Conservation (phyloP, 2,113 vertebrate genomes). For the Triplophysa siluroides region DNA sequence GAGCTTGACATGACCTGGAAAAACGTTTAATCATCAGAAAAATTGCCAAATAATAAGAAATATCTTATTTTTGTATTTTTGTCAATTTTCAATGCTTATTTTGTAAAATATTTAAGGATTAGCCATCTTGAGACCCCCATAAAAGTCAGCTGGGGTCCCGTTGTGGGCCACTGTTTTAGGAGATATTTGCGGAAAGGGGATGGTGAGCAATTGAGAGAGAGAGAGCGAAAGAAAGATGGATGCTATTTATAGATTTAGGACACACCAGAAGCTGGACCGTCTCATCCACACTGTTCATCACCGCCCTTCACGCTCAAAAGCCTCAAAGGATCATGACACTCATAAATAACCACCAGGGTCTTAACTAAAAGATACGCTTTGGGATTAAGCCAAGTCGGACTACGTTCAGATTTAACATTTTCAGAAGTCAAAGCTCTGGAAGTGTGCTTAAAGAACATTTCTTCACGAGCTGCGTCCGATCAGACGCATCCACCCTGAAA, state of each 20-base stretch:
- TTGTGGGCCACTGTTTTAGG: no score
- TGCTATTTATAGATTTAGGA: slow-evolving; percentile 20
- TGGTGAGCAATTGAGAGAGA: not conserved
- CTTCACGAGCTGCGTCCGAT: slow-evolving; percentile 10
- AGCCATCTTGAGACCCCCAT: no score
- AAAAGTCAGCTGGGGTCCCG: no score
- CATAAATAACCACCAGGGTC: slow-evolving; percentile 18
- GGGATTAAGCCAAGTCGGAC: slow-evolving; percentile 26
- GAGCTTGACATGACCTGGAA: no score
- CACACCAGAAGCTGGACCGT: slow-evolving; percentile 12
- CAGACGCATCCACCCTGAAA: slow-evolving; percentile 32
- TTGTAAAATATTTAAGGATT: no score
- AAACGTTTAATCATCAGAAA: no score
- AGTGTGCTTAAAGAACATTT: not conserved
- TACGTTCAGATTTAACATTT: slow-evolving; percentile 26
- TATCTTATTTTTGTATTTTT: no score
- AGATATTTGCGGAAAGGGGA: no score
- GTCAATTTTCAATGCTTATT: no score
- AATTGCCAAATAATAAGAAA: no score
- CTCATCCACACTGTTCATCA: slow-evolving; percentile 32
- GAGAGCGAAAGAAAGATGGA: not conserved
- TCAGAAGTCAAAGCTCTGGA: not conserved
- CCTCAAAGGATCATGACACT: slow-evolving; percentile 28
- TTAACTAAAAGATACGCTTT: slow-evolving; percentile 5
- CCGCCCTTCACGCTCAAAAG: slow-evolving; percentile 17